Conservation (phyloP, 2,888 invertebrate species). For the Ephialtes manifestator region DNA sequence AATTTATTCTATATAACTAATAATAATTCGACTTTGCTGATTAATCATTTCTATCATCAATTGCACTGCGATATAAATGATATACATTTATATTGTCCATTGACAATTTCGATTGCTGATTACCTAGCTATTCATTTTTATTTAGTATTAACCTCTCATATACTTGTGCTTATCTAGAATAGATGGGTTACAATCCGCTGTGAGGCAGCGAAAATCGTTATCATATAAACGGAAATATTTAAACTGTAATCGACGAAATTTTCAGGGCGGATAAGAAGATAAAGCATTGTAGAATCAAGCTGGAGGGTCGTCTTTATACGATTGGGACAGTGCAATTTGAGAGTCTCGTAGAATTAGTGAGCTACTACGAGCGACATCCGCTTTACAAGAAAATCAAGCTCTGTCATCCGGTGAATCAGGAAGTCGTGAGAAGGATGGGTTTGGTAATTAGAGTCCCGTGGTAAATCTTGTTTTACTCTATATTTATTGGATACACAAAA, state of each 20-base stretch:
- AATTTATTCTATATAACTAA: too few relatives aligned
- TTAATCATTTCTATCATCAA: too few relatives aligned
- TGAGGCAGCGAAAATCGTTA: not conserved
- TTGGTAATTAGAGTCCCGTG: slow-evolving; percentile 87
- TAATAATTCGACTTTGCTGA: too few relatives aligned
- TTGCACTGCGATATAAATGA: too few relatives aligned
- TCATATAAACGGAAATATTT: not conserved
- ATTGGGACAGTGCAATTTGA: slow-evolving; percentile 98
- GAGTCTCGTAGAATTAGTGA: slow-evolving; percentile 97
- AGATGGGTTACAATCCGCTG: too few relatives aligned
- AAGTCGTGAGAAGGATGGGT: slow-evolving; percentile 89
- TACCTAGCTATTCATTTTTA: too few relatives aligned
- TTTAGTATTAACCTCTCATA: too few relatives aligned
- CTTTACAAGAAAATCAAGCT: slow-evolving; percentile 97
- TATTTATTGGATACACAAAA: not conserved
- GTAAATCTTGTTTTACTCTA: slow-evolving; percentile 29
- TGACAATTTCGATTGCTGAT: too few relatives aligned
- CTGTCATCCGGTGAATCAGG: slow-evolving; percentile 93
- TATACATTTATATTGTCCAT: too few relatives aligned
- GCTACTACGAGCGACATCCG: slow-evolving; percentile 96
- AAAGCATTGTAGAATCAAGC: slow-evolving; percentile 98
- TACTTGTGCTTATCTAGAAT: too few relatives aligned
- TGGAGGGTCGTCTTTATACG: slow-evolving; percentile 96
- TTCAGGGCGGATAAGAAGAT: slow-evolving; percentile 96
- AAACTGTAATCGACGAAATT: not conserved